Evolutionary conservation across 2,888 invertebrate species (phyloP), one percentile per base, ranked within the genome.

Genomic region (Diaprepes abbreviatus): DNA sequence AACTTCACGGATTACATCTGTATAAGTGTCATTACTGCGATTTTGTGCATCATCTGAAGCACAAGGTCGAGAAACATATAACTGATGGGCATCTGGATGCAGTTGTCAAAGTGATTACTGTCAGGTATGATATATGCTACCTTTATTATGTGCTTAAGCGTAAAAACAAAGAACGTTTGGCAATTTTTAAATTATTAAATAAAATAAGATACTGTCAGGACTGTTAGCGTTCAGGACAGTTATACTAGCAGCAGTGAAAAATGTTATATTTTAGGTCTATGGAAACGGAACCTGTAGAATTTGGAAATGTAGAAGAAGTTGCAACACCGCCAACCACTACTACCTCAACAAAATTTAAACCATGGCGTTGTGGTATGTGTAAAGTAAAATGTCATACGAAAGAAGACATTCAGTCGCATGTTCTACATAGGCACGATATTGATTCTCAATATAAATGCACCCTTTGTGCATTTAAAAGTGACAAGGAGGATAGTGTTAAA

Each of bases 311-410:
- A 17, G 79, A 21, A 54, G 75, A 50, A 6, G 12, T 17, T 6
- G 40, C 40, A 16, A 63, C n/a, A 66, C 14, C 75, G 21, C 64
- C 67, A 2, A 17, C 78, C 0, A 82, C 84, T 0, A 83, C 85
- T 0, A 84, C 85, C 0, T n/a, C n/a, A n/a, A 86, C 86, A 84
- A 88, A 89, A 73, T 80, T 87, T 6, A 89, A 90, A 76, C 87
- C 89, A 1, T 92, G 92, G 92, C 88, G 89, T 66, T 93, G 93
- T 77, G 90, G 89, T 12, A 79, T 91, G 24, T 93, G 93, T 77
- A 86, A 88, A 52, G 89, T 87, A 75, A 87, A 88, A 64, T 88
- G 88, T 72, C 83, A 86, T 70, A 87, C 89, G 0, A 88, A 89
- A 19, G 85, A 86, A 0, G 90, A 89, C 48, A 88, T 92, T 31